Conservation (phyloP, 2,797 vertebrate genomes). For the Botia almorhae region DNA sequence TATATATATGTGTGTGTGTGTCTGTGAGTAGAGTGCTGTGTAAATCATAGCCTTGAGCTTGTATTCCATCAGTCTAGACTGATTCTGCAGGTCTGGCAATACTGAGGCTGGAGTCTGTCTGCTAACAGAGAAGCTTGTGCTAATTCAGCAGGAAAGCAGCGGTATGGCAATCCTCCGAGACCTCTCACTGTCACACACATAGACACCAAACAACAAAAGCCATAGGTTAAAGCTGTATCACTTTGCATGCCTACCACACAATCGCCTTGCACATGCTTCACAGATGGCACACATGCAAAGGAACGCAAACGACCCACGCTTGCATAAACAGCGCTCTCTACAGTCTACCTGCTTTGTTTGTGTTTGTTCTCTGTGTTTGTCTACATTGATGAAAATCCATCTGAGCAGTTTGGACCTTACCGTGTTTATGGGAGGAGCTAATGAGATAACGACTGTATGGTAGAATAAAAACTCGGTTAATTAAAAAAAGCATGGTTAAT, state of each 20-base stretch:
- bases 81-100: conserved; percentile 34
- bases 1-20: too few relatives aligned
- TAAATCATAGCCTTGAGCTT: not conserved
- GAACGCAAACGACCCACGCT: conserved; percentile 37
- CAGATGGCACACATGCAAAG: conserved; percentile 31
- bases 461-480: too few relatives aligned
- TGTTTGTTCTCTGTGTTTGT: conserved; percentile 23
- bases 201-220: conserved; percentile 21
- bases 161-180: conserved; percentile 34
- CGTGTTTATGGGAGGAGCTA: conserved; percentile 18
- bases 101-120: conserved; percentile 34
- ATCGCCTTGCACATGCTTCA: conserved; percentile 4
- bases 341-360: conserved; percentile 33
- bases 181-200: conserved; percentile 38
- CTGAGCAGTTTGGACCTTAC: conserved; percentile 17
- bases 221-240: conserved; percentile 24
- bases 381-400: not conserved
- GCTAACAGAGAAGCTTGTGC: conserved; percentile 34
- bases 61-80: conserved; percentile 3
- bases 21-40: not conserved
- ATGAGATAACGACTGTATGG: conserved; percentile 13
- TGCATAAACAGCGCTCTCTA: conserved; percentile 13
- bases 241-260: conserved; percentile 20
- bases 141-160: conserved; percentile 50
- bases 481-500: too few relatives aligned